Evolutionary conservation across 2,888 invertebrate species (phyloP).

Genomic region (Rhingia campestris): DNA sequence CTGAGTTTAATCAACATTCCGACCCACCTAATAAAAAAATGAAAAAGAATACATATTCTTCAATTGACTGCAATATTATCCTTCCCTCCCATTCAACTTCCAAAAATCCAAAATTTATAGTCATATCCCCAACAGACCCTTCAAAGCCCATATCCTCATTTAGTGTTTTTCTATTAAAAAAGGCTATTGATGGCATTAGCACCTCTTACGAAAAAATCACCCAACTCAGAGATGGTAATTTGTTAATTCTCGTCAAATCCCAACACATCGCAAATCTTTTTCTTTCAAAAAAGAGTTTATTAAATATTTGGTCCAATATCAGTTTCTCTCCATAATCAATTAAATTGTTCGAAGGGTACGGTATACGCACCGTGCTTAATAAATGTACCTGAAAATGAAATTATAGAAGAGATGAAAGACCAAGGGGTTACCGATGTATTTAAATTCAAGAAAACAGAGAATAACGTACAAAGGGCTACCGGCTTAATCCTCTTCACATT

Average conservation of each 20-base stretch:
- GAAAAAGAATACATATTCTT: no score
- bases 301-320: no score
- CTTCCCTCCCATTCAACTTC: no score
- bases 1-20: no score
- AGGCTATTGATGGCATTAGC: constrained; percentile 31
- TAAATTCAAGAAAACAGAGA: constrained; percentile 23
- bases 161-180: constrained; percentile 30
- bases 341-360: constrained; percentile 18
- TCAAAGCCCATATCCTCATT: constrained; percentile 20
- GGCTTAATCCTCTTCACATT: constrained; percentile 38
- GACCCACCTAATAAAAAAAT: no score
- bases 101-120: constrained; percentile 3
- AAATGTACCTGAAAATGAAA: constrained; percentile 30
- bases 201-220: constrained; percentile 29
- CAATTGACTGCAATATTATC: no score
- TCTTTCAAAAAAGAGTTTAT: no score
- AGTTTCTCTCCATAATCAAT: constrained; percentile 1
- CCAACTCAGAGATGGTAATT: no score
- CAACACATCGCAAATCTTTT: no score
- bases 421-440: constrained; percentile 38
- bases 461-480: constrained; percentile 7
- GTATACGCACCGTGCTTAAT: constrained; percentile 35
- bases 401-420: constrained; percentile 34
- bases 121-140: constrained; percentile 16
- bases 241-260: no score